Conservation (phyloP, 1,140 invertebrate species). For the Orussus abietinus region DNA sequence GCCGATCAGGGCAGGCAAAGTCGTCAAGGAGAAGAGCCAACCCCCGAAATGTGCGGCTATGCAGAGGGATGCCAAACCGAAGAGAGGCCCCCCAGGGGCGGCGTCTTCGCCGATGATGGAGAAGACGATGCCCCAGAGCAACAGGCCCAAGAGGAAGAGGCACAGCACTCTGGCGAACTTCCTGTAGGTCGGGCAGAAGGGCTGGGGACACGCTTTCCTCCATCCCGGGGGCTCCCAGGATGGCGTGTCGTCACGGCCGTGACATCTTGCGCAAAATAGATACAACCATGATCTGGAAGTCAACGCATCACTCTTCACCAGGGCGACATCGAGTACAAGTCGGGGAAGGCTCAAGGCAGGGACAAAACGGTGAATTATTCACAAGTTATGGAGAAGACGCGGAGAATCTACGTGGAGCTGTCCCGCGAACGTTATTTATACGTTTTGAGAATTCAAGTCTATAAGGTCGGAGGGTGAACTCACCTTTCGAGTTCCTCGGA, state of each 20-base stretch:
- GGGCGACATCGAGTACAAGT: too few species aligned
- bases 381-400: background rate
- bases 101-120: conserved; percentile 70
- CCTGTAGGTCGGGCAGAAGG: conserved; percentile 74
- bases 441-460: background rate
- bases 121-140: conserved; percentile 73
- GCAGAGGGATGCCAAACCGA: conserved; percentile 69
- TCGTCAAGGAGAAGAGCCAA: conserved; percentile 70
- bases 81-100: conserved; percentile 74
- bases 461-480: conserved; percentile 6
- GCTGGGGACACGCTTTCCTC: conserved; percentile 73
- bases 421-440: background rate
- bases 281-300: conserved; percentile 70
- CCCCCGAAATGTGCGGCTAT: conserved; percentile 79
- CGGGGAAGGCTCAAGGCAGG: too few species aligned
- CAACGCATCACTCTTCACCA: too few species aligned
- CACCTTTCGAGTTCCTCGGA: conserved; percentile 49
- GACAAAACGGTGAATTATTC: background rate
- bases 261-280: conserved; percentile 66
- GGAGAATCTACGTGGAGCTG: background rate
- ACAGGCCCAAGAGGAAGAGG: conserved; percentile 65
- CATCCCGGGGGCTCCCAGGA: conserved; percentile 76
- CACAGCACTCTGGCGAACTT: conserved; percentile 70
- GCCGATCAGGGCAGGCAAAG: conserved; percentile 79
- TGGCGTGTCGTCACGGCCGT: conserved; percentile 63